phyloP scores from a whole-genome alignment of 2,797 vertebrate species.

The Sebastes melanostomus region DNA sequence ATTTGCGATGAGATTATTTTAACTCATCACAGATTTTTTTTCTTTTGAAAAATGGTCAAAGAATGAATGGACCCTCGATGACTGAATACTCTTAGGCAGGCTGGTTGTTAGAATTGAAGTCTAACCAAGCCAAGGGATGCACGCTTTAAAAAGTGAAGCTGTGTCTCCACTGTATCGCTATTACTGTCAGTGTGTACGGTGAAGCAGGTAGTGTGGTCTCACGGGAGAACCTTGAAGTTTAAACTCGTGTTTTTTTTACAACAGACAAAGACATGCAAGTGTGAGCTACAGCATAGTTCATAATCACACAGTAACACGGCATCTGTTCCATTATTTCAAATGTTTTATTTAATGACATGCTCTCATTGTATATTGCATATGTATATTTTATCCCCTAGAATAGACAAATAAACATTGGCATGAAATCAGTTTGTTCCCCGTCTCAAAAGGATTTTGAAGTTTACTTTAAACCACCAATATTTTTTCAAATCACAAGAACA shows the following conservation, averaged over 20 bases:
- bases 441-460: not conserved
- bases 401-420: not conserved
- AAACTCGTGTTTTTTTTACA: not conserved
- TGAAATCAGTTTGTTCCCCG: not conserved
- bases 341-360: not conserved
- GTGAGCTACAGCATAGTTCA: not conserved
- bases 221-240: slow-evolving; percentile 5
- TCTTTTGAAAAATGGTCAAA: not conserved
- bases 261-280: not conserved
- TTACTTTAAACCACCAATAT: not conserved
- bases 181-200: not conserved
- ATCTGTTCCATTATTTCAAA: not conserved
- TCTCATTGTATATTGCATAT: not conserved
- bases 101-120: not conserved
- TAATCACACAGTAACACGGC: not conserved
- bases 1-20: not conserved
- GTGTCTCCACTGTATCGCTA: not conserved
- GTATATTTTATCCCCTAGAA: not conserved
- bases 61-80: not conserved
- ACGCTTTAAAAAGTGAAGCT: not conserved
- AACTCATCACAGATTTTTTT: not conserved
- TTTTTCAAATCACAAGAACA: not conserved
- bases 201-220: slow-evolving; percentile 10
- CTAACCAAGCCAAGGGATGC: not conserved
- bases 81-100: not conserved